A percentile compares a stretch with the other conserved stretches of the same genome.
Conservation (phyloP, 2,797 vertebrate species). For the Echeneis naucrates region DNA sequence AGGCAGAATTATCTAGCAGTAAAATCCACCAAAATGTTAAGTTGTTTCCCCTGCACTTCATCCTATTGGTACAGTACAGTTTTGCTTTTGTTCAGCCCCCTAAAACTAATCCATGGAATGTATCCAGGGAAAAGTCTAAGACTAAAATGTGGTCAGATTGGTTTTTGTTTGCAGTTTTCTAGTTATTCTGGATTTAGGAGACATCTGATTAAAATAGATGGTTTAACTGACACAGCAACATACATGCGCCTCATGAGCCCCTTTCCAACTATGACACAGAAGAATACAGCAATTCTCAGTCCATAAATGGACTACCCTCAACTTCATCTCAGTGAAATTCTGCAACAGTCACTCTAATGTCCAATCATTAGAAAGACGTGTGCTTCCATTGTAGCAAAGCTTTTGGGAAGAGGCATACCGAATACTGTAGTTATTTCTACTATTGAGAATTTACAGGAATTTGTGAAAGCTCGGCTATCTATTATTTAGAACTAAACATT, state of each 20-base stretch:
- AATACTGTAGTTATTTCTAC: constrained; percentile 46
- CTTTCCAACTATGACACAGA: not conserved
- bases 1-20: not conserved
- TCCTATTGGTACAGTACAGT: not conserved
- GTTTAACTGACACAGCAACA: too few relatives aligned
- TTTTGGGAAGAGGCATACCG: constrained; percentile 28
- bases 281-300: not conserved
- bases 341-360: too few relatives aligned
- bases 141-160: not conserved
- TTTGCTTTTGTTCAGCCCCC: not conserved
- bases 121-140: not conserved
- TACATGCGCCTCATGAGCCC: too few relatives aligned
- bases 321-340: constrained; percentile 17
- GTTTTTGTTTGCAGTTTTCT: not conserved
- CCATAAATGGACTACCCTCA: not conserved
- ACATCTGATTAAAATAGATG: too few relatives aligned
- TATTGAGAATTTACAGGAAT: constrained; percentile 45
- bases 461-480: constrained; percentile 36
- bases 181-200: not conserved
- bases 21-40: not conserved
- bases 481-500: constrained; percentile 33
- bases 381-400: constrained; percentile 14
- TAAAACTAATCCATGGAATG: not conserved
- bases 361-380: too few relatives aligned
- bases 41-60: not conserved